These are phyloP conservation scores for Drosophila trichaetosa DNA, from an alignment of 2,888 invertebrate genomes.

Conservation along the genomic window DNA sequence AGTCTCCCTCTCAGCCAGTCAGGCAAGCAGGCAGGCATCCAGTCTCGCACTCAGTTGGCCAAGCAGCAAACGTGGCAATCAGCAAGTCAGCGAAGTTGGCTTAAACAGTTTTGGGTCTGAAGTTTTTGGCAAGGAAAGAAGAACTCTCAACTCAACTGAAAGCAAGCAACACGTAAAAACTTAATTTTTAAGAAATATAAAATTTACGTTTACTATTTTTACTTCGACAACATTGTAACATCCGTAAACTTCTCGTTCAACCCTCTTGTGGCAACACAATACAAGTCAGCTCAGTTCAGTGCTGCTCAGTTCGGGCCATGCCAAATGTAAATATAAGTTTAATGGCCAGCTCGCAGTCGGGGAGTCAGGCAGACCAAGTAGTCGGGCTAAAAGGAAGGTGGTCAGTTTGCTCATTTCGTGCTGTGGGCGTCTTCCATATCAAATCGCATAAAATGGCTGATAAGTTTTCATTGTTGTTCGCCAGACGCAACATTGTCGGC, in stretches of 20 bases:
- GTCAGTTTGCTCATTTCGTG: neutral
- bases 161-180: neutral
- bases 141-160: neutral
- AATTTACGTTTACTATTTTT: neutral
- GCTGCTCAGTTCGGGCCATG: constrained; percentile 25
- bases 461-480: constrained; percentile 68
- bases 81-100: constrained; percentile 44
- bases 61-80: constrained; percentile 36
- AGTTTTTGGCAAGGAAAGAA: neutral
- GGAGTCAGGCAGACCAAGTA: constrained; percentile 15
- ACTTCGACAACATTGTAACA: neutral
- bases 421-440: constrained; percentile 14
- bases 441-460: constrained; percentile 67
- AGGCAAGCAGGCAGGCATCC: constrained; percentile 6
- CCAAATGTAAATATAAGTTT: constrained; percentile 64
- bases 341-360: constrained; percentile 53
- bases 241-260: constrained; percentile 3
- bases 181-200: neutral
- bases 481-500: constrained; percentile 48
- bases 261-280: constrained; percentile 39
- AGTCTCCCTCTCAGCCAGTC: neutral
- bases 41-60: constrained; percentile 28
- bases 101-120: constrained; percentile 17
- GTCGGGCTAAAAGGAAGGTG: neutral
- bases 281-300: constrained; percentile 37